These are phyloP conservation scores for Numenius arquata DNA, from an alignment of 2,113 vertebrate genomes.

Conservation along the genomic window DNA sequence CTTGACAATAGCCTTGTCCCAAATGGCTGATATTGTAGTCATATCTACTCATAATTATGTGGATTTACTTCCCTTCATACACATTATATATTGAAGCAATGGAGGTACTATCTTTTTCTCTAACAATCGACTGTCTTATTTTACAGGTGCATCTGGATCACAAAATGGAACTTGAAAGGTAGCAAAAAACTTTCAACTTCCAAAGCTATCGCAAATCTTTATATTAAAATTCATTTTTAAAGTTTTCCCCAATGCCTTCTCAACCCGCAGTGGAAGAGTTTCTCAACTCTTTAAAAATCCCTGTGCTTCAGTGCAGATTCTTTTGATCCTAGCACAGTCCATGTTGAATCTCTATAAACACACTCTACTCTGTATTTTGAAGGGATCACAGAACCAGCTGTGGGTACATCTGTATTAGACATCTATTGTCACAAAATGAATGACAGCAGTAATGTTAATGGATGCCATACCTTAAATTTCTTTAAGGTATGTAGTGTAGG, in stretches of 20 bases:
- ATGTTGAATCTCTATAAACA: background rate
- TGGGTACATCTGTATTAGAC: background rate
- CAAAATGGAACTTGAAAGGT: background rate
- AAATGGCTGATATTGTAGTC: background rate
- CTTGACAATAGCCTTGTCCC: background rate
- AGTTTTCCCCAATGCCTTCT: background rate
- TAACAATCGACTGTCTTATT: background rate
- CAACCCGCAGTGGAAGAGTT: background rate
- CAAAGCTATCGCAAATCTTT: background rate
- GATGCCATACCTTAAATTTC: slow-evolving; percentile 18
- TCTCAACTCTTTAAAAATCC: background rate
- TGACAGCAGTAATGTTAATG: background rate
- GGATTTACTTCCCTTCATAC: background rate
- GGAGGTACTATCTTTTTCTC: background rate
- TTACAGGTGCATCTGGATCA: background rate
- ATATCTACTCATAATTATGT: background rate
- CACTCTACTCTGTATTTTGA: background rate
- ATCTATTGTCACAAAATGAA: slow-evolving; percentile 37
- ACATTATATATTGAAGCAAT: background rate
- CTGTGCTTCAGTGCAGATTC: background rate
- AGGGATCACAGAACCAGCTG: background rate
- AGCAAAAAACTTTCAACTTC: background rate
- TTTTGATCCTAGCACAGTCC: background rate
- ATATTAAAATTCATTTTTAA: background rate
- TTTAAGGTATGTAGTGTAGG: background rate